Percentiles rank a stretch among this genome's conserved stretches.
phyloP scores from a whole-genome alignment of 2,888 invertebrate genomes.

The Stenurella melanura region DNA sequence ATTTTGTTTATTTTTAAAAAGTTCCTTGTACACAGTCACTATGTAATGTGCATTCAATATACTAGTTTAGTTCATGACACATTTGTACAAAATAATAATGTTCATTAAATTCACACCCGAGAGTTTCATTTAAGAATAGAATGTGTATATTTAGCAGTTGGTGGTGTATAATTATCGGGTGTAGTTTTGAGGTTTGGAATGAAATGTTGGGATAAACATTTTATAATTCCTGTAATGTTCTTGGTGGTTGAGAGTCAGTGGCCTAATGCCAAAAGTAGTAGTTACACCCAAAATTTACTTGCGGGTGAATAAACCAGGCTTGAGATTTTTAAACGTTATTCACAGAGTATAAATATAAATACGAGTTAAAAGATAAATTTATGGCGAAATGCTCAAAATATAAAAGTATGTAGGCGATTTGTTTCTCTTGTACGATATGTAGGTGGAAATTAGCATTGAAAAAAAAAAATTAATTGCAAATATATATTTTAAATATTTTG shows the following conservation, averaged over 20 bases:
- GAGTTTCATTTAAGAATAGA: background rate
- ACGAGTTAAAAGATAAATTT: background rate
- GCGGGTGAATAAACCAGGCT: conserved; percentile 22
- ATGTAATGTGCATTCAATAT: background rate
- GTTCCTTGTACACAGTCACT: background rate
- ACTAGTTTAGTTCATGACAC: background rate
- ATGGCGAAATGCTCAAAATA: background rate
- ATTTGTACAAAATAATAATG: background rate
- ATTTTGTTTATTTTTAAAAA: background rate
- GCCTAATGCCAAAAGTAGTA: background rate
- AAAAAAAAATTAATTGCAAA: background rate
- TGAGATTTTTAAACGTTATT: conserved; percentile 20
- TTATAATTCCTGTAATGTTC: background rate
- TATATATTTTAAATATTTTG: background rate
- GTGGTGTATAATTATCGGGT: background rate
- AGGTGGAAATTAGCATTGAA: conserved; percentile 6
- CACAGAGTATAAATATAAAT: conserved; percentile 16
- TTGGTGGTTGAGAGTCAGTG: background rate
- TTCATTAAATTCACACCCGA: background rate
- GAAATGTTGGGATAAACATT: background rate
- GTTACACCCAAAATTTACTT: background rate
- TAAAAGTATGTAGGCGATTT: background rate
- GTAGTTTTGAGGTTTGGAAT: background rate
- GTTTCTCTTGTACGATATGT: background rate
- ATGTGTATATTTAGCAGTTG: background rate